Percentiles rank a stretch among this genome's conserved stretches.
Evolutionary conservation across 2,797 vertebrate species (phyloP).

Genomic region (Tachyglossus aculeatus): DNA sequence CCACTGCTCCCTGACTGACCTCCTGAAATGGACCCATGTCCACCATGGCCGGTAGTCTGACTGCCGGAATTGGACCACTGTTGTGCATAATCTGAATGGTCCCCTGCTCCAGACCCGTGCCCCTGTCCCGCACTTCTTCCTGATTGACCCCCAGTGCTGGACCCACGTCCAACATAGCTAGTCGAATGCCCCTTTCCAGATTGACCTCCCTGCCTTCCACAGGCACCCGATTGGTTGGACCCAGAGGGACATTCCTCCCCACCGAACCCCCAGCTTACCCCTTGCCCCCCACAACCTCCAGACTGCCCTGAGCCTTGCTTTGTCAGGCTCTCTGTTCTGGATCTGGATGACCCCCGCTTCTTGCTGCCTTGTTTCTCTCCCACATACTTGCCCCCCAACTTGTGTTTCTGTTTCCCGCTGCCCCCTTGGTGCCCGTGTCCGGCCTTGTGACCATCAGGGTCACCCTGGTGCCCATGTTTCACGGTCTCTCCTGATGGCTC

Average conservation of each 20-base stretch:
- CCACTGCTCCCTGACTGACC: no score
- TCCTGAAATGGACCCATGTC: no score
- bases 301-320: no score
- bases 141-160: constrained; percentile 22
- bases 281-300: no score
- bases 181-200: neutral
- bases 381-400: neutral
- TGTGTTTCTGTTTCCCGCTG: constrained; percentile 3
- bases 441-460: no score
- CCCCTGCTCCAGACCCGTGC: no score
- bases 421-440: neutral
- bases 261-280: neutral
- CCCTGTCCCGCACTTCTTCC: no score
- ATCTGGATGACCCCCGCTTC: no score
- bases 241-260: constrained; percentile 30
- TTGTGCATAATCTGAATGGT: no score
- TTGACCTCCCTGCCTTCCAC: neutral
- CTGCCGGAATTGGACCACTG: no score
- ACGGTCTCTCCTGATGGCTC: neutral
- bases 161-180: neutral
- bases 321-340: no score
- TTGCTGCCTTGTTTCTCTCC: constrained; percentile 22
- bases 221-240: neutral
- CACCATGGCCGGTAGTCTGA: no score
- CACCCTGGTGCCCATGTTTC: neutral